Evolutionary conservation across 2,797 vertebrate genomes (phyloP).

Genomic region (Mus spretus): DNA sequence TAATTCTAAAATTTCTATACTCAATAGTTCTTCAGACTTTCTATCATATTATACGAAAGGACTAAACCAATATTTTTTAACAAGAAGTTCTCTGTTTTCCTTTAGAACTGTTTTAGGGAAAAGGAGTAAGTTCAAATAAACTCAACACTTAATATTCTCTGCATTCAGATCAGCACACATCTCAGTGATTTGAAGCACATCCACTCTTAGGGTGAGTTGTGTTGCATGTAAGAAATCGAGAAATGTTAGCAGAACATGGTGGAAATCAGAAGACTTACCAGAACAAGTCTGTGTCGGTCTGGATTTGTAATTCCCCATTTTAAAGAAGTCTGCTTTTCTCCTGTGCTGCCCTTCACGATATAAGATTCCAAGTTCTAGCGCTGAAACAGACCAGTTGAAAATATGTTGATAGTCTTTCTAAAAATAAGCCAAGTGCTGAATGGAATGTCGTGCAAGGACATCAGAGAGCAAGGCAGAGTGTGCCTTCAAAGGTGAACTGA

Average conservation of each 20-base stretch:
- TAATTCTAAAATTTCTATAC: constrained; percentile 53
- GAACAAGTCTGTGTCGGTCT: constrained; percentile 98
- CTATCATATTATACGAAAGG: constrained; percentile 56
- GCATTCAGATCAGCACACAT: constrained; percentile 59
- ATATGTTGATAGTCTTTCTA: constrained; percentile 92
- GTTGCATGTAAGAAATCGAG: constrained; percentile 70
- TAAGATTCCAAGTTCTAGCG: constrained; percentile 86
- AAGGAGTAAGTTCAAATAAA: constrained; percentile 13
- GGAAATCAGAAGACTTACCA: constrained; percentile 91
- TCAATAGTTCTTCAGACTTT: constrained; percentile 47
- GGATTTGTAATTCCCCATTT: constrained; percentile 99
- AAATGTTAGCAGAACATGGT: neutral
- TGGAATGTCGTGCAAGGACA: constrained; percentile 94
- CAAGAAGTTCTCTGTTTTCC: constrained; percentile 60
- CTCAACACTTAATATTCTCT: constrained; percentile 68
- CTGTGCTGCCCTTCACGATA: constrained; percentile 87
- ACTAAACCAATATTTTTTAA: neutral
- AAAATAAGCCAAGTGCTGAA: constrained; percentile 93
- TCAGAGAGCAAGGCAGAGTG: constrained; percentile 83
- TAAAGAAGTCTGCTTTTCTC: constrained; percentile 84
- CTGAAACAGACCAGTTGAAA: constrained; percentile 89
- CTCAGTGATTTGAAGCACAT: constrained; percentile 38
- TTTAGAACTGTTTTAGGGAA: constrained; percentile 14
- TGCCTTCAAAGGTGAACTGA: constrained; percentile 75
- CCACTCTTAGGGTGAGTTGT: constrained; percentile 28